Evolutionary conservation across 2,888 invertebrate species (phyloP).

Genomic region (Leucozona laternaria): DNA sequence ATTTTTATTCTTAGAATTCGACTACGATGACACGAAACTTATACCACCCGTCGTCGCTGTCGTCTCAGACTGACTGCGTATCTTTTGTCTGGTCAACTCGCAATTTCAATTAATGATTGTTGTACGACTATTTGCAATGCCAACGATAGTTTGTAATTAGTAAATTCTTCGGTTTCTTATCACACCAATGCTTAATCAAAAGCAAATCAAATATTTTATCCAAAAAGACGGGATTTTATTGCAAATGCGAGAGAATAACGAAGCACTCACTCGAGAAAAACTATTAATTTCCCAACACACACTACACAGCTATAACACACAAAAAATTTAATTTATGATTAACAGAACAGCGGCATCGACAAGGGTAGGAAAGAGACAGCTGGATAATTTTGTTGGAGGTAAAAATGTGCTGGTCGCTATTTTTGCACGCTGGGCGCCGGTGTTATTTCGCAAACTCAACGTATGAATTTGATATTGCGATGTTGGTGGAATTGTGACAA

Average conservation of each 20-base stretch:
- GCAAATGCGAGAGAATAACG: conserved; percentile 51
- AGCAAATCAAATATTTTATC: conserved; percentile 24
- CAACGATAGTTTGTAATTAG: background rate
- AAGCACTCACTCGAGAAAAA: conserved; percentile 61
- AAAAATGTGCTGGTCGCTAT: conserved; percentile 54
- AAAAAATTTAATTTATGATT: conserved; percentile 52
- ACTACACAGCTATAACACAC: conserved; percentile 34
- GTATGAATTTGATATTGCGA: conserved; percentile 7
- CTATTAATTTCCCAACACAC: conserved; percentile 62
- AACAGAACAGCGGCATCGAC: conserved; percentile 15
- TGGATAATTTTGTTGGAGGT: conserved; percentile 12
- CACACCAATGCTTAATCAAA: conserved; percentile 30
- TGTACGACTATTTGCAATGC: background rate
- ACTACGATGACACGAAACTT: conserved; percentile 37
- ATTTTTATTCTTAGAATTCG: conserved; percentile 7
- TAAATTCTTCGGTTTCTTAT: conserved; percentile 1
- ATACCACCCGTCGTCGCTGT: conserved; percentile 21
- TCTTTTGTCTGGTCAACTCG: conserved; percentile 6
- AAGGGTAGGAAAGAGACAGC: conserved; percentile 44
- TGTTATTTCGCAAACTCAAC: conserved; percentile 64
- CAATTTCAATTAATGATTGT: background rate
- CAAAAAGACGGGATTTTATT: conserved; percentile 30
- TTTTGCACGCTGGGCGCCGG: conserved; percentile 69
- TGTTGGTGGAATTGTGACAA: conserved; percentile 6
- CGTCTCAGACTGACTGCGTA: conserved; percentile 12